Evolutionary conservation across 2,888 invertebrate genomes (phyloP).

Genomic region (Lissocephala sabroskyi): DNA sequence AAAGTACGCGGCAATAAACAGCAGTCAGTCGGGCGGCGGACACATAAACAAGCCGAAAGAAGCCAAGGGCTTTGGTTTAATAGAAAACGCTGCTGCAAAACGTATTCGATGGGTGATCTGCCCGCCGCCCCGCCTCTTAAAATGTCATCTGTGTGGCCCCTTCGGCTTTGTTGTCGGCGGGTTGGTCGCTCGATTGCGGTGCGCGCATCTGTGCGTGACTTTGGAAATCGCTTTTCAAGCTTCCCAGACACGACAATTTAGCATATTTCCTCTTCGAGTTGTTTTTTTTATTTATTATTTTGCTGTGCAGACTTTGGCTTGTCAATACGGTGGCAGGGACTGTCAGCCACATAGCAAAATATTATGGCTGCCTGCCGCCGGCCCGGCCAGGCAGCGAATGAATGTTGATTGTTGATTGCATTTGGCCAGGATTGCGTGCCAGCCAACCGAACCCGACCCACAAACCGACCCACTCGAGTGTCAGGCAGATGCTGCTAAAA

Average conservation of each 20-base stretch:
- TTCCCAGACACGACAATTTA: slow-evolving; percentile 16
- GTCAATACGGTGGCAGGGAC: slow-evolving; percentile 41
- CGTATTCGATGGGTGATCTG: too few species aligned
- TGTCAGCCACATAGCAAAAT: slow-evolving; percentile 47
- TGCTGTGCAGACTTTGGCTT: slow-evolving; percentile 35
- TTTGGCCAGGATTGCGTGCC: slow-evolving; percentile 13
- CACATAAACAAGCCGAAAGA: slow-evolving; percentile 39
- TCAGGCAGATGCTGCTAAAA: slow-evolving; percentile 12
- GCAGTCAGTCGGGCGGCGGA: slow-evolving; percentile 28
- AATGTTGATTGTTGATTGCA: slow-evolving; percentile 41
- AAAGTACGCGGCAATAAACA: slow-evolving; percentile 50
- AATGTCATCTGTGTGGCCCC: too few species aligned
- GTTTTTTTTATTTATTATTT: too few species aligned
- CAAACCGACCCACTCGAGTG: too few species aligned
- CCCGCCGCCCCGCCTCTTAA: too few species aligned
- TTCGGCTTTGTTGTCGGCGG: slow-evolving; percentile 2
- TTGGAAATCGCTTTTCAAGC: slow-evolving; percentile 43
- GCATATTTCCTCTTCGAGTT: slow-evolving; percentile 17
- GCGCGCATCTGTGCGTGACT: slow-evolving; percentile 46
- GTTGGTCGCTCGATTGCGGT: slow-evolving; percentile 3
- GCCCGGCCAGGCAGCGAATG: too few species aligned
- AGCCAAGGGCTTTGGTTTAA: slow-evolving; percentile 46
- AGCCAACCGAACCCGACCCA: too few species aligned
- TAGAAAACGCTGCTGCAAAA: slow-evolving; percentile 55
- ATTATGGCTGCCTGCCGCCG: slow-evolving; percentile 22